A percentile compares a stretch with the other conserved stretches of the same genome.
Conservation (phyloP, 2,113 vertebrate species). For the Tenrec ecaudatus region DNA sequence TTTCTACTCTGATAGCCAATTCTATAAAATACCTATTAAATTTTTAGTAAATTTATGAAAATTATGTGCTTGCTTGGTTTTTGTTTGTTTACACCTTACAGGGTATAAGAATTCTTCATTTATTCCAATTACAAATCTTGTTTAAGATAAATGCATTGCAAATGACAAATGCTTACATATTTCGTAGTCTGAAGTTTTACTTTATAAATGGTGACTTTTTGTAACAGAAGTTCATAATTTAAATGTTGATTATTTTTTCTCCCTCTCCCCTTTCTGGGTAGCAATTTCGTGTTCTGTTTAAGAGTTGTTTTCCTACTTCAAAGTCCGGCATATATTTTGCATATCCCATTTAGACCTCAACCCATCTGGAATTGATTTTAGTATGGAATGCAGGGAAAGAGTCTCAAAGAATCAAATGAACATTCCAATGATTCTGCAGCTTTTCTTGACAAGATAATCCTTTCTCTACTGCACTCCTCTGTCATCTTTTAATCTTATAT, state of each 20-base stretch:
- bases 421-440: not conserved
- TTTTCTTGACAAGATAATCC: not conserved
- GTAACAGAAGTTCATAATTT: not conserved
- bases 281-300: not conserved
- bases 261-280: not conserved
- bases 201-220: not conserved
- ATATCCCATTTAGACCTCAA: not conserved
- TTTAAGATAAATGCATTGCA: not conserved
- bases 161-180: not conserved
- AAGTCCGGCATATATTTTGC: constrained; percentile 2
- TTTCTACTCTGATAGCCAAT: not conserved
- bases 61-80: no score
- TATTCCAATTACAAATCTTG: not conserved
- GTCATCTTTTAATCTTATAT: not conserved
- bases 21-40: not conserved
- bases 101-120: no score
- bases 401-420: not conserved
- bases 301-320: not conserved
- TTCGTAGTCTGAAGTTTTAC: not conserved
- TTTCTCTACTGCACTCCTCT: not conserved
- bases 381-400: not conserved
- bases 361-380: not conserved
- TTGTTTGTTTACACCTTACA: no score
- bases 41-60: not conserved
- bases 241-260: not conserved